A percentile compares a stretch with the other conserved stretches of the same genome.
These are phyloP conservation scores for Phyto melanocephala DNA, from an alignment of 2,888 invertebrate genomes.

Conservation along the genomic window DNA sequence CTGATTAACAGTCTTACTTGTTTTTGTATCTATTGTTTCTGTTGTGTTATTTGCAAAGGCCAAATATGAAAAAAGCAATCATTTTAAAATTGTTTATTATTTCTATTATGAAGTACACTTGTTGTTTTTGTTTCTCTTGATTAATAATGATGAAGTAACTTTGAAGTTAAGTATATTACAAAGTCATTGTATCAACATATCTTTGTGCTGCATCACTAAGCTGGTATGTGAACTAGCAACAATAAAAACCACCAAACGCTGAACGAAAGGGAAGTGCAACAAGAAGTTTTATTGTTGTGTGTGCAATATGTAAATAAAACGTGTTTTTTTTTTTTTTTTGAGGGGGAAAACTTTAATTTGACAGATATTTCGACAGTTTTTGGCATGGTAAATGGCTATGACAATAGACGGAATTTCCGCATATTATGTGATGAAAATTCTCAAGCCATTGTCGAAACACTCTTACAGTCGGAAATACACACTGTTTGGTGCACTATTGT, in stretches of 20 bases:
- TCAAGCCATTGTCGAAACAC: no score
- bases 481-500: no score
- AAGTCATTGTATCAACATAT: slow-evolving; percentile 60
- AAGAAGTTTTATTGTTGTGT: neutral
- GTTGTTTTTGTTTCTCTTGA: neutral
- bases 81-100: slow-evolving; percentile 47
- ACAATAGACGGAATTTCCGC: no score
- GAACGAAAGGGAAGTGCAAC: neutral
- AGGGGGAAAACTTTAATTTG: no score
- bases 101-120: slow-evolving; percentile 21
- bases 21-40: neutral
- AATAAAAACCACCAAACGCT: neutral
- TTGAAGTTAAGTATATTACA: slow-evolving; percentile 48
- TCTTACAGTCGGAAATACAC: no score
- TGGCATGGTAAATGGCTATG: no score
- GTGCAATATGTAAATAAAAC: slow-evolving; percentile 11
- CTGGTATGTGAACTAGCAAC: slow-evolving; percentile 45
- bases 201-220: slow-evolving; percentile 45
- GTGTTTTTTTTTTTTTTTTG: no score
- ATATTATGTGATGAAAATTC: no score
- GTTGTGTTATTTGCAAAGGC: slow-evolving; percentile 39
- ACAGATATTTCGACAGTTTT: no score
- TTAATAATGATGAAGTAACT: slow-evolving; percentile 22
- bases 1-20: neutral
- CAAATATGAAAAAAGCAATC: slow-evolving; percentile 27